These are phyloP conservation scores for Abscondita cerata DNA, from an alignment of 2,888 invertebrate genomes.

Conservation along the genomic window DNA sequence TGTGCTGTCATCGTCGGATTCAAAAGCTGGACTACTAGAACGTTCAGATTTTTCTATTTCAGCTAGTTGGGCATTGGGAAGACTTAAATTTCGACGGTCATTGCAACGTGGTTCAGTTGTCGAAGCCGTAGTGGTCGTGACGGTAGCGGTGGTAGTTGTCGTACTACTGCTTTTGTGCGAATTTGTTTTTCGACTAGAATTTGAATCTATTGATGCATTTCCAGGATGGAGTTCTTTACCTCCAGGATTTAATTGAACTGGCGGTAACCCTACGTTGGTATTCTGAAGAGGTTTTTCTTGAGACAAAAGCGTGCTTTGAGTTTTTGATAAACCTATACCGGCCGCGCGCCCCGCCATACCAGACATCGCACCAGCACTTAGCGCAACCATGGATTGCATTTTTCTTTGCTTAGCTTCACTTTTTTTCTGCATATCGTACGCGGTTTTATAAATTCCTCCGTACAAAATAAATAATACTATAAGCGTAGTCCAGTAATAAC, in stretches of 20 bases:
- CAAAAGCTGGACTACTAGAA: slow-evolving; percentile 92
- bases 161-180: slow-evolving; percentile 66
- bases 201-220: slow-evolving; percentile 63
- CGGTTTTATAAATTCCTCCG: slow-evolving; percentile 96
- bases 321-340: slow-evolving; percentile 83
- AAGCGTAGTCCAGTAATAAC: slow-evolving; percentile 97
- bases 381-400: slow-evolving; percentile 93
- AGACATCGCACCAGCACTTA: slow-evolving; percentile 89
- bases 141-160: slow-evolving; percentile 56
- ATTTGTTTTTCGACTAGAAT: slow-evolving; percentile 68
- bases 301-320: slow-evolving; percentile 71
- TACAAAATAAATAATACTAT: slow-evolving; percentile 95
- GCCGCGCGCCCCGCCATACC: slow-evolving; percentile 90
- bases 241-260: slow-evolving; percentile 39
- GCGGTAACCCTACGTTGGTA: slow-evolving; percentile 55
- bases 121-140: slow-evolving; percentile 56
- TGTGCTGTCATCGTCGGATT: slow-evolving; percentile 91
- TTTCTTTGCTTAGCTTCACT: slow-evolving; percentile 96
- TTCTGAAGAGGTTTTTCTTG: slow-evolving; percentile 74
- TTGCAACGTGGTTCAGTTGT: slow-evolving; percentile 45
- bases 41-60: slow-evolving; percentile 76
- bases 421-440: slow-evolving; percentile 96
- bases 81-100: slow-evolving; percentile 46
- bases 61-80: slow-evolving; percentile 48
- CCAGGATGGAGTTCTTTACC: slow-evolving; percentile 49